Conservation (phyloP, 2,888 invertebrate genomes). For the Synergus gifuensis region DNA sequence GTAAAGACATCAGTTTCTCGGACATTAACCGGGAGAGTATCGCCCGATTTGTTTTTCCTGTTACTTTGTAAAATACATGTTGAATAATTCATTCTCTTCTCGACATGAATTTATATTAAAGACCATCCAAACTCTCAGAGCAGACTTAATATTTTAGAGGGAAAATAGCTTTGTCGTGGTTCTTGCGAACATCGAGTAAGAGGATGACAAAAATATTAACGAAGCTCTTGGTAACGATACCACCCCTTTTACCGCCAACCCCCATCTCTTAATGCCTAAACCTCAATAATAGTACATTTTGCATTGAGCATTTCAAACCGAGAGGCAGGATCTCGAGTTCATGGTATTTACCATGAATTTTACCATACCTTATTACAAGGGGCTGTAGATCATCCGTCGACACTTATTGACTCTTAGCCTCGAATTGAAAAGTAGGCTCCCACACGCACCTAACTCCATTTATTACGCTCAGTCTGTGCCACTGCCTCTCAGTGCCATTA, state of each 20-base stretch:
- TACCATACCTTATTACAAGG: constrained; percentile 64
- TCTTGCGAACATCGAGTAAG: constrained; percentile 41
- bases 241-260: constrained; percentile 5
- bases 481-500: constrained; percentile 13
- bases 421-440: constrained; percentile 75
- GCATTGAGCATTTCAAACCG: constrained; percentile 11
- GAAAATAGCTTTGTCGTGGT: constrained; percentile 40
- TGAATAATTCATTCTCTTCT: constrained; percentile 66
- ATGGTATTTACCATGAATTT: constrained; percentile 43
- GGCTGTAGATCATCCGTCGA: constrained; percentile 75
- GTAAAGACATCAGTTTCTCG: background rate
- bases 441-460: constrained; percentile 58
- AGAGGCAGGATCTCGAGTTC: constrained; percentile 26
- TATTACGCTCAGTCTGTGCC: constrained; percentile 56
- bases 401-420: constrained; percentile 76
- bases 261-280: constrained; percentile 50
- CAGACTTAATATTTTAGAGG: constrained; percentile 22
- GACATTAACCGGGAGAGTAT: background rate
- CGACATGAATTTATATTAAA: constrained; percentile 70
- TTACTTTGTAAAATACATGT: constrained; percentile 13
- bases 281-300: constrained; percentile 44
- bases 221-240: constrained; percentile 33
- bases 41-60: background rate
- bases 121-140: constrained; percentile 47
- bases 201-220: constrained; percentile 42